Base-by-base conservation (phyloP, 1,140 invertebrate species). In the Drosophila kurseongensis region DNA sequence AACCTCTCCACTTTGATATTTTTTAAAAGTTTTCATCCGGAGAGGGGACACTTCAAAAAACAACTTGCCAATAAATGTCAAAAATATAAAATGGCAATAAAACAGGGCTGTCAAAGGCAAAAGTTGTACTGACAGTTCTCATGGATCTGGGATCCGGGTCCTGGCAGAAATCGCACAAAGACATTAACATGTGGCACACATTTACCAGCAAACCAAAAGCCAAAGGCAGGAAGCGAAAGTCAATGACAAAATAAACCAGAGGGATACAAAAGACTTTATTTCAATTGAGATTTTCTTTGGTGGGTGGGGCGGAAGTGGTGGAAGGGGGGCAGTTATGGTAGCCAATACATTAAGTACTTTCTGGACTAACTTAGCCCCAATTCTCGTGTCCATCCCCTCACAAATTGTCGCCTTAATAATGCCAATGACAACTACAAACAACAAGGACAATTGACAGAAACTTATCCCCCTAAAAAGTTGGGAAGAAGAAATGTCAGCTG, bases 101-200 rank as follows among this genome's bases (percentile, higher is more conserved):
- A 78, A 59, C 73, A 38, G n/a, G 52, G 18, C 75, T 78, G 75
- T 78, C 75, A 78, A 63, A 57, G 65, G 41, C 63, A 71, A 77
- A 77, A 77, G 56, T 78, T 77, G 12, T 51, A 68, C 62, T 76
- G 73, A 59, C 73, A 75, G 45, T 29, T 40, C 16, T 13, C 3
- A 44, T 44, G 42, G 50, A 45, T 35, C 23, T 7, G 18, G 18
- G 4, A 23, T 23, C 23, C 4, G 23, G 16, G 44, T 56, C 18
- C 72, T 52, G 47, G 14, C 59, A 56, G 73, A 54, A 75, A 14
- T 42, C 63, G 60, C 60, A 75, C 62, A 77, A 76, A 61, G 48
- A 77, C 74, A 78, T 77, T 77, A 76, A 77, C 74, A 77, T 75
- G 72, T 75, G 73, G 72, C 72, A 75, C 73, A 76, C 73, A 76